These are phyloP conservation scores for Melanerpes formicivorus DNA, from an alignment of 2,113 vertebrate species.

Conservation along the genomic window DNA sequence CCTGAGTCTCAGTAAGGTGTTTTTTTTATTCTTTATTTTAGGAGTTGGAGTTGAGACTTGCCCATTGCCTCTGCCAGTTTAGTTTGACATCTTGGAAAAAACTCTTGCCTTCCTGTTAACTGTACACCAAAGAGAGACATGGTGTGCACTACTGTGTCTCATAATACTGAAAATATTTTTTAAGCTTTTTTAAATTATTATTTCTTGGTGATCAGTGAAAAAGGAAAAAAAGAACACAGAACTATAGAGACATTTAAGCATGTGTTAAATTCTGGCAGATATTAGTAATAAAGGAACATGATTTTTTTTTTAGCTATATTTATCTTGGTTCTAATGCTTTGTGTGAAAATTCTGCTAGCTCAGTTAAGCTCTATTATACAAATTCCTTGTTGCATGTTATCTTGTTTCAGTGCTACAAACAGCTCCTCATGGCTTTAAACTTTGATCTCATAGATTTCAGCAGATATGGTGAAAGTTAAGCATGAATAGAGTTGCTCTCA, in stretches of 20 bases:
- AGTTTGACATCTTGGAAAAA: conserved; percentile 45
- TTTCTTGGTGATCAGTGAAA: background rate
- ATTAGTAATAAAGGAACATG: background rate
- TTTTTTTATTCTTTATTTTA: background rate
- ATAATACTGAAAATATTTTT: conserved; percentile 54
- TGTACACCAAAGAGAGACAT: background rate
- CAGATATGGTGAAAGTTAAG: background rate
- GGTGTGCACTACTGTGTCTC: background rate
- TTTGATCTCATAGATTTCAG: background rate
- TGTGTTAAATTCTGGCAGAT: background rate
- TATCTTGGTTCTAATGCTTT: background rate
- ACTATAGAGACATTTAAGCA: conserved; percentile 12
- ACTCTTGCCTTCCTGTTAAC: background rate
- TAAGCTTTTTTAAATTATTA: conserved; percentile 21
- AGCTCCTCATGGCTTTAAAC: background rate
- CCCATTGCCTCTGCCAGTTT: conserved; percentile 8
- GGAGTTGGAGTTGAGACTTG: background rate
- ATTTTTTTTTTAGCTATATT: background rate
- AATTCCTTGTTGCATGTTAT: background rate
- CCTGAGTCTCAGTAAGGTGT: background rate
- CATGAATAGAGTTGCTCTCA: background rate
- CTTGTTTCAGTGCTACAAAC: background rate
- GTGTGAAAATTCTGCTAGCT: background rate
- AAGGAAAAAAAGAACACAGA: background rate
- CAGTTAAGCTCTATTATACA: background rate